phyloP scores from a whole-genome alignment of 2,797 vertebrate genomes.

The Vireo griseus region DNA sequence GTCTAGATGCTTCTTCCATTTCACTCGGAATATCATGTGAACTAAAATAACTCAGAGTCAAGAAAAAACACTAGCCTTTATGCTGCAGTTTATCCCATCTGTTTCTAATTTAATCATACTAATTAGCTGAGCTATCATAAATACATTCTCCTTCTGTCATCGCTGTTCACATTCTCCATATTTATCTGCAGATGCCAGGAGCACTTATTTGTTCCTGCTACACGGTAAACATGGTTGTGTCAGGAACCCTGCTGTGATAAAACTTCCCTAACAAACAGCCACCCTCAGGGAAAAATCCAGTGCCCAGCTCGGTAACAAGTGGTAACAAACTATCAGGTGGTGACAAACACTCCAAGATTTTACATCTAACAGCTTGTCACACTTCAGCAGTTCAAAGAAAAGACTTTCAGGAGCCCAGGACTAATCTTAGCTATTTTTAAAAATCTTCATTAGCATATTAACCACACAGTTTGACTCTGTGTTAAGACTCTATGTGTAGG shows the following conservation, averaged over 20 bases:
- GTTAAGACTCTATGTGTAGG: not conserved
- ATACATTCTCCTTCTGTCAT: conserved; percentile 37
- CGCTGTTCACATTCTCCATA: not conserved
- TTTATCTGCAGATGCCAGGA: conserved; percentile 47
- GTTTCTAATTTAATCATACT: conserved; percentile 26
- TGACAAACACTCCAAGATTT: not conserved
- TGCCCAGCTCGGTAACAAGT: not conserved
- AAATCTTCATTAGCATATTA: not conserved
- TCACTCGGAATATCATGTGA: not conserved
- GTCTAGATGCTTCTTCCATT: not conserved
- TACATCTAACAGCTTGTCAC: not conserved
- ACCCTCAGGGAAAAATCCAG: not conserved
- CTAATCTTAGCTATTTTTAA: not conserved
- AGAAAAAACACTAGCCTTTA: not conserved
- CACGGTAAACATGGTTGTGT: not conserved
- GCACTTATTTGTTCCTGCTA: conserved; percentile 7
- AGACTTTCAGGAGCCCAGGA: not conserved
- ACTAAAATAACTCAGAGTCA: not conserved
- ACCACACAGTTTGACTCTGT: not conserved
- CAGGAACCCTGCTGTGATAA: not conserved
- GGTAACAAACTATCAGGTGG: not conserved
- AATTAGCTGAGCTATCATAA: conserved; percentile 41
- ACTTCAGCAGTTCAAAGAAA: not conserved
- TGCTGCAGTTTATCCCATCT: conserved; percentile 7
- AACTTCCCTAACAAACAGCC: not conserved